These are phyloP conservation scores for Ephestia elutella DNA, from an alignment of 1,140 invertebrate species.

Conservation along the genomic window DNA sequence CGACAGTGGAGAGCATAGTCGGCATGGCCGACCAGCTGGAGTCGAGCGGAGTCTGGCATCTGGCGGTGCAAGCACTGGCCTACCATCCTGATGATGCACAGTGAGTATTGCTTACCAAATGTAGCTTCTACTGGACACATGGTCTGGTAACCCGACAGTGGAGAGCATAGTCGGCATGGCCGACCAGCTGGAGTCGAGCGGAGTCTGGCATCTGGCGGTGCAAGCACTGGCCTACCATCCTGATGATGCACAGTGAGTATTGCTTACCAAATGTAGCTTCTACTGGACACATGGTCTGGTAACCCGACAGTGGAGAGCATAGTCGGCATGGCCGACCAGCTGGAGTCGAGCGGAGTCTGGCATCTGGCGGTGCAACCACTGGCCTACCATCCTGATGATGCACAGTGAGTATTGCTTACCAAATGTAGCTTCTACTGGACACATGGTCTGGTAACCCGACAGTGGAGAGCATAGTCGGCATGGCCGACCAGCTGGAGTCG, in stretches of 20 bases:
- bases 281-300: too few relatives aligned
- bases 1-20: constrained; percentile 76
- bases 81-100: constrained; percentile 81
- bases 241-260: constrained; percentile 70
- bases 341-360: constrained; percentile 89
- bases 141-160: too few relatives aligned
- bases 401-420: constrained; percentile 42
- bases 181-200: constrained; percentile 86
- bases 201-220: constrained; percentile 92
- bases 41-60: constrained; percentile 87
- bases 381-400: constrained; percentile 82
- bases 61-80: constrained; percentile 89
- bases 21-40: constrained; percentile 91
- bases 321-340: constrained; percentile 85
- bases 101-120: constrained; percentile 40
- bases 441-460: too few relatives aligned
- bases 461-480: constrained; percentile 79
- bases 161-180: constrained; percentile 84
- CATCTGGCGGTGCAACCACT: constrained; percentile 92
- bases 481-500: constrained; percentile 89
- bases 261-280: too few relatives aligned
- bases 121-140: too few relatives aligned
- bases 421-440: too few relatives aligned
- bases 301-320: constrained; percentile 77
- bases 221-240: constrained; percentile 89